Conservation (phyloP, 2,888 invertebrate species). For the Noctua fimbriata region DNA sequence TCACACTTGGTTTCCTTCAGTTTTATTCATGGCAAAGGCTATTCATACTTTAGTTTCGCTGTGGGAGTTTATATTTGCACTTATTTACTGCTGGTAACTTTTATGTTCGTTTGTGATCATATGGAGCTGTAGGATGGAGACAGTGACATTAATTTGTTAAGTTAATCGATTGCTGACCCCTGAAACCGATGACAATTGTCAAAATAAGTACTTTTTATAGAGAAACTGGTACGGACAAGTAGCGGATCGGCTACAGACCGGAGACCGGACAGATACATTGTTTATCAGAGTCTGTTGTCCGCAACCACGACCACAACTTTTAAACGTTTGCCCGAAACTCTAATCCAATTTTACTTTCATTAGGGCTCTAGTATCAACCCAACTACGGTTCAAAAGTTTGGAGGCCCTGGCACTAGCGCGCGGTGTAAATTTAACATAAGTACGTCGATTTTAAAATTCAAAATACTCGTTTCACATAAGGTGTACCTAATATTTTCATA, state of each 20-base stretch:
- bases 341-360: not conserved
- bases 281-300: not conserved
- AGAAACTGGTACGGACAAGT: not conserved
- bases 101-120: not conserved
- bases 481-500: too few species aligned
- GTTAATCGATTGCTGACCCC: not conserved
- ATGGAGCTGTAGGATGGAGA: not conserved
- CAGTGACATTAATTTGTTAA: not conserved
- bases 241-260: not conserved
- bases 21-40: constrained; percentile 54
- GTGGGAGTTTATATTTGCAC: constrained; percentile 10
- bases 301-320: too few species aligned
- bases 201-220: not conserved
- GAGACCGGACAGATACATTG: not conserved
- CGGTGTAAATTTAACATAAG: too few species aligned
- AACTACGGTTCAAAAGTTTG: too few species aligned
- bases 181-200: not conserved
- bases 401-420: too few species aligned
- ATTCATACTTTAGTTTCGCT: constrained; percentile 40
- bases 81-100: constrained; percentile 8
- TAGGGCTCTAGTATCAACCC: too few species aligned
- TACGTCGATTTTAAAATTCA: too few species aligned
- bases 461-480: too few species aligned
- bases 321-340: not conserved
- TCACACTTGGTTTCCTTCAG: constrained; percentile 63